phyloP scores from a whole-genome alignment of 2,113 vertebrate species.

The Acanthochromis polyacanthus region DNA sequence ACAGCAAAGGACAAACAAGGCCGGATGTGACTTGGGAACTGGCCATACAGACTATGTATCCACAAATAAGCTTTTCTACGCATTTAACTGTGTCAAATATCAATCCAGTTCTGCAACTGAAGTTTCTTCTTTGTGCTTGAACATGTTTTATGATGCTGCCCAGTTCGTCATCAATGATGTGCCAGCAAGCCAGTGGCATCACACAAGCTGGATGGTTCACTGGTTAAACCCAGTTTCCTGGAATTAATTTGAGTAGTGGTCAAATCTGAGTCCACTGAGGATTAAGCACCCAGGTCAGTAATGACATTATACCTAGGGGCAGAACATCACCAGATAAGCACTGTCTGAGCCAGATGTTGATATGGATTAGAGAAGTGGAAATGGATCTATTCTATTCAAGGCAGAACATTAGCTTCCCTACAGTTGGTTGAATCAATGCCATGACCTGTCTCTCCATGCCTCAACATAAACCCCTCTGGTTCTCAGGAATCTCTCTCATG shows the following conservation, averaged over 20 bases:
- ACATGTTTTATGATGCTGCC: conserved; percentile 7
- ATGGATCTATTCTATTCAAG: conserved; percentile 18
- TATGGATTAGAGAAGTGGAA: background rate
- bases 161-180: background rate
- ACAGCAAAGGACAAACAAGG: conserved; percentile 51
- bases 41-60: conserved; percentile 35
- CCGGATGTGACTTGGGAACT: conserved; percentile 52
- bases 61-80: conserved; percentile 44
- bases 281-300: background rate
- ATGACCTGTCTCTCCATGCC: conserved; percentile 34
- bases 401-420: conserved; percentile 16
- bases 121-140: conserved; percentile 22
- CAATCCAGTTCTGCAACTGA: conserved; percentile 36
- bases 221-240: background rate
- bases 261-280: background rate
- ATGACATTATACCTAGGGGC: conserved; percentile 1
- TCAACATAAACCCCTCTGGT: conserved; percentile 18
- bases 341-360: background rate
- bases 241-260: background rate
- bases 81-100: conserved; percentile 36
- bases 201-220: background rate
- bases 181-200: conserved; percentile 4
- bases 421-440: conserved; percentile 10
- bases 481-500: conserved; percentile 32
- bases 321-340: background rate